Evolutionary conservation across 2,888 invertebrate species (phyloP), one percentile per base, ranked within the genome.

Genomic region (Ligdia adustata): DNA sequence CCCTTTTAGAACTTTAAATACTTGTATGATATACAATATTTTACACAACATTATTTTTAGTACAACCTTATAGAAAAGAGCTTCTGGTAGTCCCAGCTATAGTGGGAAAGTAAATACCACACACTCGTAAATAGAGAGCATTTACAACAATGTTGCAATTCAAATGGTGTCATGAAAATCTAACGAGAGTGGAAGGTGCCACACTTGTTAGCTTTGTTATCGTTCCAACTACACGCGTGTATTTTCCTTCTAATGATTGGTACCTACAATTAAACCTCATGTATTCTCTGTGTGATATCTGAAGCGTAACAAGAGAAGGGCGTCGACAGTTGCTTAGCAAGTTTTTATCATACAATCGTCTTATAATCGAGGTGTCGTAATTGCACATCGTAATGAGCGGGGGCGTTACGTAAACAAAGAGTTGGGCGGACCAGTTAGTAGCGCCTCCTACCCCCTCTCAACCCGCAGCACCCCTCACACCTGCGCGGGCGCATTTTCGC

Each of bases 351-450:
- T 41, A 51, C 54, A 55, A 57, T 59, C 37, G 41, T 33, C 37
- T 53, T 47, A 52, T 52, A 52, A 52, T 61, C 50, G 52, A 55
- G 54, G 43, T 68, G 75, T 79, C 74, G 69, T 77, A 75, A 75
- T 72, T 66, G 68, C 70, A 69, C 69, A 69, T 74, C 62, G 66
- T 85, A 87, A 87, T 84, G 79, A 83, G 76, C 64, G 78, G 76
- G 85, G 89, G 88, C 86, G 89, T 85, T 79, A 78, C 84, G 76
- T 86, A 85, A 88, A 88, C 88, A 88, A 88, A 86, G 85, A 81
- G 79, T 73, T 84, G 88, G 89, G 89, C 87, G 89, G 85, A 72
- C 74, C 84, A 73, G 83, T 79, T 75, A 76, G 78, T 64, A 79
- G 78, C 70, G 61, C 63, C 55, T 64, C 62, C 62, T 57, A 55